These are phyloP conservation scores for Trichogramma evanescens DNA, from an alignment of 2,888 invertebrate species.

Conservation along the genomic window DNA sequence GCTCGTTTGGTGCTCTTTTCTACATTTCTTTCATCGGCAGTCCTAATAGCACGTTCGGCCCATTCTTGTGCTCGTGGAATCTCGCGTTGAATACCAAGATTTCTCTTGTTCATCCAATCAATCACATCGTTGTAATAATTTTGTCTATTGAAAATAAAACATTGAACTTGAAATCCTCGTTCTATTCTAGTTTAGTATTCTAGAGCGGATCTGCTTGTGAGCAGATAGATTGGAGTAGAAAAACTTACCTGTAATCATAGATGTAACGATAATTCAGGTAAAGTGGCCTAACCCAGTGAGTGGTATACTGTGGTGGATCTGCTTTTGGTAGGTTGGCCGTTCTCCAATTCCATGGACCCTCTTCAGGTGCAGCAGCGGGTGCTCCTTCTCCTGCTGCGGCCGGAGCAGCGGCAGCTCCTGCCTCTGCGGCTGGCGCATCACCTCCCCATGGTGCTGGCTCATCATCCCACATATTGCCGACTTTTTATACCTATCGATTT, in stretches of 20 bases:
- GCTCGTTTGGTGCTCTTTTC: slow-evolving; percentile 37
- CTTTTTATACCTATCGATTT: not conserved
- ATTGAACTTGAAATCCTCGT: not conserved
- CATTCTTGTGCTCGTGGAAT: slow-evolving; percentile 75
- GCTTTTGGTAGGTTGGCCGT: slow-evolving; percentile 45
- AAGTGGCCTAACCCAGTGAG: slow-evolving; percentile 80
- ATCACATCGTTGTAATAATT: slow-evolving; percentile 84
- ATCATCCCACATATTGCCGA: slow-evolving; percentile 35
- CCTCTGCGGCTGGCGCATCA: not conserved
- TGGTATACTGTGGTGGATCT: slow-evolving; percentile 64
- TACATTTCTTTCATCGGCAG: slow-evolving; percentile 50
- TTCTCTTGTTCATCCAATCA: slow-evolving; percentile 71
- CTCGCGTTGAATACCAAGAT: slow-evolving; percentile 63
- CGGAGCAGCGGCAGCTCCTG: slow-evolving; percentile 30
- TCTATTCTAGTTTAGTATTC: not conserved
- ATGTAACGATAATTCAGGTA: slow-evolving; percentile 76
- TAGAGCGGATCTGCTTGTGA: not conserved
- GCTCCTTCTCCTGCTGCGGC: slow-evolving; percentile 45
- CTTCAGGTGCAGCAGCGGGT: slow-evolving; percentile 45
- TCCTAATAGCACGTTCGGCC: slow-evolving; percentile 74
- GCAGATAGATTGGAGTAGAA: not conserved
- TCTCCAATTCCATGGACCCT: slow-evolving; percentile 37
- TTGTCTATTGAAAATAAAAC: slow-evolving; percentile 47
- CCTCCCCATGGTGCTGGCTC: slow-evolving; percentile 40
- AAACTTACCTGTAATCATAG: slow-evolving; percentile 61